Evolutionary conservation across 2,113 vertebrate species (phyloP), one percentile per base, ranked within the genome.

Genomic region (Antennarius striatus): DNA sequence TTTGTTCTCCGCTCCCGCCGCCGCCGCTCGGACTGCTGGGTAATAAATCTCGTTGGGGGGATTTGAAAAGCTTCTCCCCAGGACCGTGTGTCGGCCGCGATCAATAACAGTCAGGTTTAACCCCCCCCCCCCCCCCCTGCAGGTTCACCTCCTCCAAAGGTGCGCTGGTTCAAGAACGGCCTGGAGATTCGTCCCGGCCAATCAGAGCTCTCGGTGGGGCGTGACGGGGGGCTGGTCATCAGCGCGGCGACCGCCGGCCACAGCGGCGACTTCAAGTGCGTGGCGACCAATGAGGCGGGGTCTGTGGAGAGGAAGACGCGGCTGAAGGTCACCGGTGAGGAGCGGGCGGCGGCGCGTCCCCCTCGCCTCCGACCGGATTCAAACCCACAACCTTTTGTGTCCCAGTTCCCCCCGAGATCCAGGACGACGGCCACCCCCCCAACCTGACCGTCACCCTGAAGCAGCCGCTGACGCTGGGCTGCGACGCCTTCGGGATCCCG

Each of bases 201-300:
- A 48, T 91, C 93, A 0, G 91, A 90, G 7, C 73, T 93, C 61
- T 89, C 54, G 0, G 71, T 93, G 74, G 75, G 89, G 46, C 88
- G 82, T 0, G 92, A 93, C 1, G 94, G 94, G 3, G 90, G 94
- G 10, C 90, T 96, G 11, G 48, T 94, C 82, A 94, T 96, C 85
- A 86, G 85, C 39, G 66, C 85, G 0, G 90, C 91, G 14, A 90
- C 89, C 29, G 92, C 93, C 65, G 62, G 79, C 6, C 93, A 96
- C 80, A 88, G 94, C 0, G 95, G 94, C 16, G 94, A 95, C 60
- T 96, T 93, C 1, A 92, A 92, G 67, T 96, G 95, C 53, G 90
- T 94, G 71, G 95, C 94, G 17, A 92, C 90, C 68, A 96, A 95
- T 16, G 95, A 95, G 77, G 95, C 85, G 0, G 95, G 95, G 47